Evolutionary conservation across 2,888 invertebrate species (phyloP), one percentile per base, ranked within the genome.

Genomic region (Cyaniris semiargus): DNA sequence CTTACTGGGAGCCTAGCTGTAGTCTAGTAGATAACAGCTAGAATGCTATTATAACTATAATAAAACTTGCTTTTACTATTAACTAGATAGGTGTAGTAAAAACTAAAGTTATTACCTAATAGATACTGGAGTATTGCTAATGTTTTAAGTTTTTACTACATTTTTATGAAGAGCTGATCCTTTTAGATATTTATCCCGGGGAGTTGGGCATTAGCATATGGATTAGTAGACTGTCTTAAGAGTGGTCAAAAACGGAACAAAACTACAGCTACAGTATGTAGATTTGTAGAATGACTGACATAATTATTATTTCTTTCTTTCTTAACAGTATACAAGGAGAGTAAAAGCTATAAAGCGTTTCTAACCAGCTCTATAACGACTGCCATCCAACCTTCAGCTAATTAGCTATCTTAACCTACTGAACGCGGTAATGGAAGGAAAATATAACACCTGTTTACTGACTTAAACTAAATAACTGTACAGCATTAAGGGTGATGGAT

Each of bases 21-120:
- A 60, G 60, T 31, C 66, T 66, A 66, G 66, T 66, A 66, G 66
- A 66, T 66, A 66, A 60, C 23, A 1, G 23, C 27, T 66, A 66
- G 66, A 66, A 66, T 31, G 27, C 5, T 18, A 27, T 27, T 27
- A 66, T 27, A 1, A 31, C 66, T 66, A 23, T 27, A 23, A 13
- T 60, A 60, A 60, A 23, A 23, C 60, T 60, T 60, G 66, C 27
- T 60, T 60, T 23, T 31, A 66, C 13, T 48, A 18, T 53, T 53
- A 48, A 53, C 15, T 53, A 53, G 15, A 53, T 53, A 53, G 5
- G 1, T 53, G 15, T 53, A 53, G 53, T 53, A 53, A 18, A 53
- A 18, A 18, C 53, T 44, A 44, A 18, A 53, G 18, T 53, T 53
- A 4, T 53, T 53, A 18, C 13, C 15, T 18, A 48, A 48, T 60